Percentiles rank a stretch among this genome's conserved stretches.
These are phyloP conservation scores for Dicyrtoma fusca DNA, from an alignment of 2,888 invertebrate genomes.

Conservation along the genomic window DNA sequence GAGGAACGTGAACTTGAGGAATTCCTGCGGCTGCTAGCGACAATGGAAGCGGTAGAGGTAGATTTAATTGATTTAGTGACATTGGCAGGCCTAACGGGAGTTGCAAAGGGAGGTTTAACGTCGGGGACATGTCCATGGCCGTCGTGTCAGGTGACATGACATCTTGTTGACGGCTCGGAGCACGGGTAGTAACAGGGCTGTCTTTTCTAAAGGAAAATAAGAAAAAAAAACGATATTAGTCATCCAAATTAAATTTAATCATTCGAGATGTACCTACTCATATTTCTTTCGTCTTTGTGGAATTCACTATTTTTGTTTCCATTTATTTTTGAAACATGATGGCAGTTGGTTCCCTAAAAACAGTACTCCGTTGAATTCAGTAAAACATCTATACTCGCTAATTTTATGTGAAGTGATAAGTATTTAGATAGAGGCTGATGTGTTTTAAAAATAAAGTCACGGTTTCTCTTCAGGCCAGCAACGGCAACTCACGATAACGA, in stretches of 20 bases:
- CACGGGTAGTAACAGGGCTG: conserved; percentile 44
- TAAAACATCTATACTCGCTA: too few species aligned
- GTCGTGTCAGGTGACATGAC: conserved; percentile 50
- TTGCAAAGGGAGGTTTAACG: conserved; percentile 35
- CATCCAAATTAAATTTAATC: not conserved
- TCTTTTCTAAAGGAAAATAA: conserved; percentile 46
- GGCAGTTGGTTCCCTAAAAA: too few species aligned
- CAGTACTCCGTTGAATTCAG: too few species aligned
- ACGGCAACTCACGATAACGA: too few species aligned
- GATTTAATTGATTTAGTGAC: conserved; percentile 42
- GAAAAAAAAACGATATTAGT: conserved; percentile 5
- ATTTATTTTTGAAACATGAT: too few species aligned
- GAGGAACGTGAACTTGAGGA: conserved; percentile 55
- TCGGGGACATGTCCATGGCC: conserved; percentile 39
- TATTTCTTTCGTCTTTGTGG: not conserved
- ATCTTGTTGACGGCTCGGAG: conserved; percentile 41
- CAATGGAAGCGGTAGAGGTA: conserved; percentile 45
- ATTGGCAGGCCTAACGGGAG: conserved; percentile 42
- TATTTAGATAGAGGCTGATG: too few species aligned
- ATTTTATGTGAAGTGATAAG: too few species aligned
- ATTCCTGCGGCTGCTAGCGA: conserved; percentile 47
- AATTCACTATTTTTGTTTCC: not conserved
- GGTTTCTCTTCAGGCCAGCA: too few species aligned
- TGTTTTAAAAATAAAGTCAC: too few species aligned
- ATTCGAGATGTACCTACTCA: too few species aligned